phyloP scores from a whole-genome alignment of 2,797 vertebrate species.

The Eurystomus glaucurus region DNA sequence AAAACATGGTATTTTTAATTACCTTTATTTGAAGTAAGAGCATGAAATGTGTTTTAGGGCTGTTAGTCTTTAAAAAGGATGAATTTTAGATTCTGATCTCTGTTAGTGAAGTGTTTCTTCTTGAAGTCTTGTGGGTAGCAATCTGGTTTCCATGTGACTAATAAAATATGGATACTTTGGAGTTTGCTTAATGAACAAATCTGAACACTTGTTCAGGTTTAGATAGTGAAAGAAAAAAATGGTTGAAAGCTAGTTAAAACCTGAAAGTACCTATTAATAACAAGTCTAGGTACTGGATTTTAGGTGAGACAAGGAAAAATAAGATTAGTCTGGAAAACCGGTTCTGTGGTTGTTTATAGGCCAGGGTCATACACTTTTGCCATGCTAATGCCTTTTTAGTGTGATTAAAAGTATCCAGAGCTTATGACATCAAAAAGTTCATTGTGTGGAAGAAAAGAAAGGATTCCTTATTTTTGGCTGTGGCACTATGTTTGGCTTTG shows the following conservation, averaged over 20 bases:
- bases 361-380: background rate
- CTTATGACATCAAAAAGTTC: background rate
- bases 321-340: background rate
- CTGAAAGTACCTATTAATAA: background rate
- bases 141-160: background rate
- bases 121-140: background rate
- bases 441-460: background rate
- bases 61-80: background rate
- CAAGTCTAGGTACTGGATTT: background rate
- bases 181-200: background rate
- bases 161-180: background rate
- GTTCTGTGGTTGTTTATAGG: background rate
- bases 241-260: background rate
- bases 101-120: background rate
- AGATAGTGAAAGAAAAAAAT: background rate
- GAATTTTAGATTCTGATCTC: background rate
- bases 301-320: background rate
- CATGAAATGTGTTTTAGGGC: background rate
- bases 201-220: background rate
- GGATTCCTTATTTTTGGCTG: constrained; percentile 11
- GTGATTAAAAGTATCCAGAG: constrained; percentile 1
- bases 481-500: constrained; percentile 36
- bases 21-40: background rate
- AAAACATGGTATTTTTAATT: background rate
- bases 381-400: background rate